Evolutionary conservation across 2,888 invertebrate genomes (phyloP).

Genomic region (Oeneis ivallda): DNA sequence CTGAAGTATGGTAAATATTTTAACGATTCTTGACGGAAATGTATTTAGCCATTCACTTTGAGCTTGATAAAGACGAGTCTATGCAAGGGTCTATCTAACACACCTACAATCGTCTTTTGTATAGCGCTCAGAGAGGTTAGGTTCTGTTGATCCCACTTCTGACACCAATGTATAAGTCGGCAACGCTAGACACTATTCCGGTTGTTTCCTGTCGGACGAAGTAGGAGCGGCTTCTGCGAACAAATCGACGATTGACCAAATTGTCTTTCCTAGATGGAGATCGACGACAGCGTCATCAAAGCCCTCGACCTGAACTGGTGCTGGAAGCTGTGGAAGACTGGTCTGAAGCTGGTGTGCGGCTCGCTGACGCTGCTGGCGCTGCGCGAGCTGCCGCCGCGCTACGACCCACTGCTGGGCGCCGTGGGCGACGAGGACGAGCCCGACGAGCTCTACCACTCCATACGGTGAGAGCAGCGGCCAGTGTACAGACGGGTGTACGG

Average conservation of each 20-base stretch:
- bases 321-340: conserved; percentile 97
- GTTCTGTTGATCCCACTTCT: not conserved
- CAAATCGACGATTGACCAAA: no score
- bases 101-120: no score
- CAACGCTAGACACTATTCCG: no score
- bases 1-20: no score
- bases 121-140: conserved; percentile 86
- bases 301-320: conserved; percentile 88
- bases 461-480: conserved; percentile 42
- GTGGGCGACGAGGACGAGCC: conserved; percentile 46
- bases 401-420: conserved; percentile 62
- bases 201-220: no score
- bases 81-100: no score
- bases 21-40: no score
- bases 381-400: conserved; percentile 87
- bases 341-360: conserved; percentile 92
- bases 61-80: no score
- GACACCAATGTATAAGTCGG: no score
- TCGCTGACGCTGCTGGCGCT: conserved; percentile 90
- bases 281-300: conserved; percentile 82
- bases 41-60: no score
- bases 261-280: conserved; percentile 77
- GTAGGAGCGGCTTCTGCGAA: no score
- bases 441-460: conserved; percentile 47
- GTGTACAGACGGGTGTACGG: no score